Evolutionary conservation across 2,888 invertebrate species (phyloP), one percentile per base, ranked within the genome.

Genomic region (Allygus modestus): DNA sequence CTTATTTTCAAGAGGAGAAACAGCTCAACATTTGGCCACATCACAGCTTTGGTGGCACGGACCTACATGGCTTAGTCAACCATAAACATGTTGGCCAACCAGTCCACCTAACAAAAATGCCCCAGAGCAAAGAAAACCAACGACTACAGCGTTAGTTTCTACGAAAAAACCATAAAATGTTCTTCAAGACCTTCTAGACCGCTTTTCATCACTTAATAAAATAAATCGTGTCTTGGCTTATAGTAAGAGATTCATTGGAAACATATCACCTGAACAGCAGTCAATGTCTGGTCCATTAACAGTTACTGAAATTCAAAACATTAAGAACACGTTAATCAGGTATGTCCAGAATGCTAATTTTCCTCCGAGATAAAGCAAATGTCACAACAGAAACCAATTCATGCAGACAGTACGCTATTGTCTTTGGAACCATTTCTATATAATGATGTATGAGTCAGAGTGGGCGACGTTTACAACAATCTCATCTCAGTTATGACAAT

Each of bases 371-470:
- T 33, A 28, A 2, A 15, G 1, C 12, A 31, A 26, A 15, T 69
- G 20, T 1, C 12, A 33, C 69, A 69, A n/a, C 31, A 31, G 1
- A 69, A 69, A 31, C 7, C 69, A 69, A n/a, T 31, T 31, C 12
- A 0, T 1, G 28, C 69, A 33, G 69, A 69, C 4, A 54, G 84
- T 81, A 58, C 37, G 20, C 61, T 84, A 0, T 5, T 73, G 15
- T 33, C 84, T 2, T 31, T 84, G 2, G 12, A 5, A 2, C 84
- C 84, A 37, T 84, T 84, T 79, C 28, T 84, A n/a, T 61, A 84
- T 37, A 28, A 33, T 9, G 43, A 81, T 20, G 31, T 15, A 15
- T 12, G 82, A 37, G 54, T 84, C 54, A 51, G 20, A 31, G 84
- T 84, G 33, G 84, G 73, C 73, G 73, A 15, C 33, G 69, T 46